A percentile compares a stretch with the other conserved stretches of the same genome.
Conservation (phyloP, 2,113 vertebrate genomes). For the Saimiri boliviensis region DNA sequence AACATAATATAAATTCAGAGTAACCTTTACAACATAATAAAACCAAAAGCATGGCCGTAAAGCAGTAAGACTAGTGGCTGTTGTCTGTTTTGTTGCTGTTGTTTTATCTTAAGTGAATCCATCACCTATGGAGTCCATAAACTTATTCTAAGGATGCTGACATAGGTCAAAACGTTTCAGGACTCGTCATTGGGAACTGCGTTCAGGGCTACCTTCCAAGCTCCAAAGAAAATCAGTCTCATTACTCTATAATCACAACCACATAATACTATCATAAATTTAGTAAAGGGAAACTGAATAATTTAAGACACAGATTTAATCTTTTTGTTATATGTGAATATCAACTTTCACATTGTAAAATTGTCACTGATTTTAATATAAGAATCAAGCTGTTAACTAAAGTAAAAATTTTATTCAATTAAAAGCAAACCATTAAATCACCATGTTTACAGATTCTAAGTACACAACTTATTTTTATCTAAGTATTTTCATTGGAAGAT, state of each 20-base stretch:
- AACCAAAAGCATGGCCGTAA: conserved; percentile 24
- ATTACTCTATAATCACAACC: background rate
- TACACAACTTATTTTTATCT: conserved; percentile 75
- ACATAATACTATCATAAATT: conserved; percentile 75
- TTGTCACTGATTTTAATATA: conserved; percentile 67
- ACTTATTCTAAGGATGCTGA: conserved; percentile 37
- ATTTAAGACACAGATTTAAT: conserved; percentile 55
- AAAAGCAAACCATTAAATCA: conserved; percentile 41
- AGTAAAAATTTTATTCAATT: conserved; percentile 60
- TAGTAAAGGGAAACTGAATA: conserved; percentile 64
- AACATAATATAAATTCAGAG: background rate
- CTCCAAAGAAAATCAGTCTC: conserved; percentile 37
- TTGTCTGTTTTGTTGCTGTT: background rate
- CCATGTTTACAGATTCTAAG: conserved; percentile 58
- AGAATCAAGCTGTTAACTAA: conserved; percentile 75
- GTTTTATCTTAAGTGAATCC: conserved; percentile 31
- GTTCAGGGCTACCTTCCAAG: conserved; percentile 13
- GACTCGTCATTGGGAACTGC: conserved; percentile 13
- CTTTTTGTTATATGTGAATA: conserved; percentile 63
- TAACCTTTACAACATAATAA: conserved; percentile 46
- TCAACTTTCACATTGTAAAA: conserved; percentile 64
- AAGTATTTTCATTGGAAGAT: conserved; percentile 80
- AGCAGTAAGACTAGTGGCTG: background rate
- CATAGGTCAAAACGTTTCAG: conserved; percentile 48
- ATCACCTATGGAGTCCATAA: conserved; percentile 5